These are phyloP conservation scores for Acridotheres tristis DNA, from an alignment of 2,797 vertebrate genomes.

Conservation along the genomic window DNA sequence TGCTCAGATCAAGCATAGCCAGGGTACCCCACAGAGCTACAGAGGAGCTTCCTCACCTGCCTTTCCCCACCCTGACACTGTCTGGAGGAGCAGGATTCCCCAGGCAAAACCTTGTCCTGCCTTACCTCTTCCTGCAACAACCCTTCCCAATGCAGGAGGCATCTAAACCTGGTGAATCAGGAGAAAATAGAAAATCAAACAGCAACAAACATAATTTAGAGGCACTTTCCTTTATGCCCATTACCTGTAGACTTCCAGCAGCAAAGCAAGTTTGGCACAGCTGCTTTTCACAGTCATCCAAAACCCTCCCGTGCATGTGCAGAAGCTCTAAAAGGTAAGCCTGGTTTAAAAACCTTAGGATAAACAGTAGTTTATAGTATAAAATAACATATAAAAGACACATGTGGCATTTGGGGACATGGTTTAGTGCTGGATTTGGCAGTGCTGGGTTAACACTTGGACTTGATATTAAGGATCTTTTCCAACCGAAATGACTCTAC, in stretches of 20 bases:
- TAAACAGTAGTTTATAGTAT: not conserved
- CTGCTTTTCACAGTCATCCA: not conserved
- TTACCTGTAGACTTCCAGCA: not conserved
- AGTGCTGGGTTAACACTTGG: not conserved
- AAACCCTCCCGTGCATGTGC: not conserved
- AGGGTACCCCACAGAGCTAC: not conserved
- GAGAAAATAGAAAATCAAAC: not conserved
- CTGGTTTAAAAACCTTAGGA: not conserved
- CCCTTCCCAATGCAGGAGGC: not conserved
- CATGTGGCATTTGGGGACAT: not conserved
- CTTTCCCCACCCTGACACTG: rapidly evolving
- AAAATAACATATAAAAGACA: not conserved
- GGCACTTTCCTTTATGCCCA: not conserved
- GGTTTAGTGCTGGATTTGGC: not conserved
- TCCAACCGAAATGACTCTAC: not conserved
- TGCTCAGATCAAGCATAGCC: not conserved
- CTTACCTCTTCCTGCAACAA: not conserved
- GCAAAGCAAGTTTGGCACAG: not conserved
- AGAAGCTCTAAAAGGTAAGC: not conserved
- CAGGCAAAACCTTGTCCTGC: not conserved
- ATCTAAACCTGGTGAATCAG: rapidly evolving
- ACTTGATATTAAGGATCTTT: not conserved
- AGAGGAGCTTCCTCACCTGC: not conserved
- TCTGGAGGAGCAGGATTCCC: not conserved
- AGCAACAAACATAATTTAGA: not conserved